These are phyloP conservation scores for Gisinianus flammeolus DNA, from an alignment of 2,888 invertebrate genomes.

Conservation along the genomic window DNA sequence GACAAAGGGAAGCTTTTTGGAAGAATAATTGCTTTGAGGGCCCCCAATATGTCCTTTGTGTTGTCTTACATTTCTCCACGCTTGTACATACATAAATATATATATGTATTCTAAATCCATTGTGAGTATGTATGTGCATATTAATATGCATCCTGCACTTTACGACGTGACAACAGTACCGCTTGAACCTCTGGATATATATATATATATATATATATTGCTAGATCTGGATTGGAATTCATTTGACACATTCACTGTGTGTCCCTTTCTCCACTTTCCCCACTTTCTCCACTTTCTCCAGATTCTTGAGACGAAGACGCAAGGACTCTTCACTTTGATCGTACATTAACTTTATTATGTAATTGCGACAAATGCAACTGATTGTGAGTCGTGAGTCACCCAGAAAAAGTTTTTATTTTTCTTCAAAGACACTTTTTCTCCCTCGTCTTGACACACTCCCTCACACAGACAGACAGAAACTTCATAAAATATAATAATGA, in stretches of 20 bases:
- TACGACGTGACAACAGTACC: too few relatives aligned
- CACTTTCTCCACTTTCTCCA: not conserved
- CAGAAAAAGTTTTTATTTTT: not conserved
- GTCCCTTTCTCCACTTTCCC: not conserved
- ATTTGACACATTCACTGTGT: not conserved
- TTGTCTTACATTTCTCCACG: too few relatives aligned
- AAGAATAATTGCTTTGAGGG: too few relatives aligned
- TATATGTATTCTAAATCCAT: too few relatives aligned
- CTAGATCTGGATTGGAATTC: not conserved
- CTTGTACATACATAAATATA: too few relatives aligned
- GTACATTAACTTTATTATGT: constrained; percentile 9
- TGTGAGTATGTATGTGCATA: too few relatives aligned
- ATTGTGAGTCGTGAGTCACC: not conserved
- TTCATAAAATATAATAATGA: not conserved
- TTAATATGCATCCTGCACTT: too few relatives aligned
- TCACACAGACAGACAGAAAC: not conserved
- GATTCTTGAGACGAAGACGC: not conserved
- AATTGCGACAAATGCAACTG: not conserved
- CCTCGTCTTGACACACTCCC: not conserved
- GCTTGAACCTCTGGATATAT: too few relatives aligned
- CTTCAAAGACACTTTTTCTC: not conserved
- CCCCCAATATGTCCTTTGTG: too few relatives aligned
- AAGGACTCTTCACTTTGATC: not conserved
- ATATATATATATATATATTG: too few relatives aligned
- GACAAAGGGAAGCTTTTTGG: too few relatives aligned